Base-by-base conservation (phyloP, 1,140 invertebrate genomes). In the Drosophila nasuta region DNA sequence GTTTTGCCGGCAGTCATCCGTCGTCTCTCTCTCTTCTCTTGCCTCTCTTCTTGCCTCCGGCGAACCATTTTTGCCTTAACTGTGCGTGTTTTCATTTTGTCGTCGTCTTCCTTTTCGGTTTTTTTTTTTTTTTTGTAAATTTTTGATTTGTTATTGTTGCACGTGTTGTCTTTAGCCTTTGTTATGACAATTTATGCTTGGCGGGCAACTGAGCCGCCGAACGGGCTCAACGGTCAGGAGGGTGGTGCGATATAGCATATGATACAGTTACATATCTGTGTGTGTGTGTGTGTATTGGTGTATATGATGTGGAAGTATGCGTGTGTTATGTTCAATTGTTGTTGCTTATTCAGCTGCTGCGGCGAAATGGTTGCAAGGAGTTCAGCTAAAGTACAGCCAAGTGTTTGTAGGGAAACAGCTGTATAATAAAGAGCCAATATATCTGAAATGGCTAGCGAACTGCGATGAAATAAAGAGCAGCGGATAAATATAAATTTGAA, bases 121-220 rank as follows among this genome's bases (percentile, higher is more conserved):
- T 60, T 79, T 65, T 68, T 70, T 74, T 46, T 79, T 71, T 89
- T 85, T 89, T 75, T 89, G 81, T 85, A 89, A 85, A 89, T 89
- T 89, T 89, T 89, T 89, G 85, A 89, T 89, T 89, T 89, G 85
- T 89, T 89, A 89, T 89, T 89, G 85, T 89, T 89, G 85, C 85
- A 89, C 85, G 85, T 89, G 85, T 85, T 89, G 85, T 89, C 85
- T 83, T 89, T 88, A 77, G 75, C 85, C 83, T 77, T 82, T 87
- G 83, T 87, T 87, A 81, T 87, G 80, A 80, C 83, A 87, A 87
- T 87, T 86, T 82, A 87, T 87, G 68, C 83, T 80, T 52, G 80
- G 68, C 67, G 72, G 76, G 49, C 64, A 70, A 66, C 49, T 68
- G 43, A 57, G 13, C 65, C 58, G 58, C 49, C n/a, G 41, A 60